Base-by-base conservation (phyloP, 2,888 invertebrate genomes). In the Hipparchia semele region DNA sequence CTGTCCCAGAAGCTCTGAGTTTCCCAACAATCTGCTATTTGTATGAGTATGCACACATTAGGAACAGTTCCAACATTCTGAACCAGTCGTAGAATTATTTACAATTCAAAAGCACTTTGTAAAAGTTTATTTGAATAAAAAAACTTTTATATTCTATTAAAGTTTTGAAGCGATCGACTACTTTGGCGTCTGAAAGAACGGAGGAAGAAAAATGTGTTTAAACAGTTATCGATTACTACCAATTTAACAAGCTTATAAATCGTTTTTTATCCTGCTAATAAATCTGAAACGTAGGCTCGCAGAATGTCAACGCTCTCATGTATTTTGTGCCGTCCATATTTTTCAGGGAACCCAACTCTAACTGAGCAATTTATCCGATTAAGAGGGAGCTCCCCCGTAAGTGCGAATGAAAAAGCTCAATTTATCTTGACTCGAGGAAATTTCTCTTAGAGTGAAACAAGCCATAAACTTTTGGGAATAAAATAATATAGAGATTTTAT, bases 331-430 rank as follows among this genome's bases (percentile, higher is more conserved):
- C 59, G 12, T 68, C 46, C 58, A 12, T 68, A 68, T 68, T 68
- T 68, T 59, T 68, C 8, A 49, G 12, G 8, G 58, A 49, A 12
- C 10, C 8, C 68, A 10, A 58, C 59, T 59, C 59, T 51, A 68
- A 59, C 68, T n/a, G 59, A 60, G 59, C 68, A 68, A 68, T 68
- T 68, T 68, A 68, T 68, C 56, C 59, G 46, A 68, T 68, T 68
- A 59, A 68, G 58, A 23, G 68, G 58, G 68, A 68, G 68, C 59
- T 59, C 68, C 45, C 13, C 13, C 59, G 33, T 49, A 58, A 49
- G 59, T 59, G 49, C 10, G 68, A 59, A 68, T 68, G 66, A 68
- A 68, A 68, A 68, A 33, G 68, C 58, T 68, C 68, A 49, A 68
- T 68, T 68, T 59, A 68, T 68, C 68, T 59, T 23, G 68, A 49